These are phyloP conservation scores for Ammodramus savannarum DNA, from an alignment of 2,113 vertebrate species.

Conservation along the genomic window DNA sequence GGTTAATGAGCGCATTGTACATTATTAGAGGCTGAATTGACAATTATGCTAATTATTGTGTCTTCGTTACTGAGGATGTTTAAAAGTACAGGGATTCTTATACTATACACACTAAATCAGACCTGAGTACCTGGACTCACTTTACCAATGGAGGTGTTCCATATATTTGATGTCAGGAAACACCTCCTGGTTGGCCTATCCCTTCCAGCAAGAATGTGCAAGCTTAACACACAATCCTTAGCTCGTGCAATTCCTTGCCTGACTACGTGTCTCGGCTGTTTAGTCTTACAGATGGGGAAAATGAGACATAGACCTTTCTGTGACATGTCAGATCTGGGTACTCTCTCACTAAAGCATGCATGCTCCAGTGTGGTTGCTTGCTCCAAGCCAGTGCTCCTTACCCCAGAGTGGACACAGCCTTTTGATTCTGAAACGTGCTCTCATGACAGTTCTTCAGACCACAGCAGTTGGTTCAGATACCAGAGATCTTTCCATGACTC, in stretches of 20 bases:
- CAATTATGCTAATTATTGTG: conserved; percentile 38
- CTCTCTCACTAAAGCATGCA: background rate
- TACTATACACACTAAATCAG: background rate
- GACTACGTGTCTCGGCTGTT: background rate
- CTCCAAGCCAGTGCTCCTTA: background rate
- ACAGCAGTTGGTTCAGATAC: background rate
- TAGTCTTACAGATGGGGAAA: background rate
- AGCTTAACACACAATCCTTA: background rate
- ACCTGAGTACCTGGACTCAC: background rate
- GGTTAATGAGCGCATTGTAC: conserved; percentile 23
- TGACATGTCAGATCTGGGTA: background rate
- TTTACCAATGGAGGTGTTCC: background rate
- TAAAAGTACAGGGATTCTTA: background rate
- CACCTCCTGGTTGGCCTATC: background rate
- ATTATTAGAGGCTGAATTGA: conserved; percentile 41
- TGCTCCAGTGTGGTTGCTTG: background rate
- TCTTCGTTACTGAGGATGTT: background rate
- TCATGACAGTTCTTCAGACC: background rate
- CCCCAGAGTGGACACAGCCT: background rate
- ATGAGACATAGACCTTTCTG: background rate
- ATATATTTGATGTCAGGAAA: background rate
- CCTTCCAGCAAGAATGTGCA: background rate
- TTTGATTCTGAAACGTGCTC: background rate
- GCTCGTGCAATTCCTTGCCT: background rate
- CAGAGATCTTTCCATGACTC: background rate